These are phyloP conservation scores for Poecilia latipinna DNA, from an alignment of 2,113 vertebrate species.

Conservation along the genomic window DNA sequence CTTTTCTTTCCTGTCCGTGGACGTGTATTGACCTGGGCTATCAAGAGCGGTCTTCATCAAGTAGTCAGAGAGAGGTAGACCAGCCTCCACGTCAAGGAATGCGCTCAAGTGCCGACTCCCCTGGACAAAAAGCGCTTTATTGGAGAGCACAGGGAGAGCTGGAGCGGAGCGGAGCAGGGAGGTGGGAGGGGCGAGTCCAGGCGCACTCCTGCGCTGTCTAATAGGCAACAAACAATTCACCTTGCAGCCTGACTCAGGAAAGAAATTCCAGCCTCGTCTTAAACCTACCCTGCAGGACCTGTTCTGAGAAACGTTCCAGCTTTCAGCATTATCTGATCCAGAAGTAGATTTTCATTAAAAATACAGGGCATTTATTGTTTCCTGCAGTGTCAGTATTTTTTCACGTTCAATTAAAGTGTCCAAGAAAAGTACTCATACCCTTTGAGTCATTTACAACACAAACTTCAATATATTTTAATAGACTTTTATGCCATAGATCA, in stretches of 20 bases:
- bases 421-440: not conserved
- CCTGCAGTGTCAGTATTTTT: not conserved
- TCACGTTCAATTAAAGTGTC: not conserved
- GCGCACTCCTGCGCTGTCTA: constrained; percentile 36
- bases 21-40: constrained; percentile 1
- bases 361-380: not conserved
- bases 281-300: constrained; percentile 54
- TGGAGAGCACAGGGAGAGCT: constrained; percentile 54
- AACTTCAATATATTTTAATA: not conserved
- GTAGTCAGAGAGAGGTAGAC: constrained; percentile 57
- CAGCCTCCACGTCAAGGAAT: constrained; percentile 71
- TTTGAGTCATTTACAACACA: no score
- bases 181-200: constrained; percentile 56
- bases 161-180: constrained; percentile 40
- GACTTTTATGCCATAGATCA: not conserved
- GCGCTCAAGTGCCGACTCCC: constrained; percentile 61
- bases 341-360: not conserved
- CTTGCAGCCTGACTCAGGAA: constrained; percentile 38
- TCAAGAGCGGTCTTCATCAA: constrained; percentile 42
- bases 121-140: constrained; percentile 75
- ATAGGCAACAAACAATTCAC: constrained; percentile 38
- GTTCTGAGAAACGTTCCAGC: constrained; percentile 36
- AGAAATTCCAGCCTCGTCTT: constrained; percentile 38
- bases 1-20: not conserved
- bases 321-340: not conserved